Evolutionary conservation across 2,113 vertebrate species (phyloP).

Genomic region (Calyptommatus sinebrachiatus): DNA sequence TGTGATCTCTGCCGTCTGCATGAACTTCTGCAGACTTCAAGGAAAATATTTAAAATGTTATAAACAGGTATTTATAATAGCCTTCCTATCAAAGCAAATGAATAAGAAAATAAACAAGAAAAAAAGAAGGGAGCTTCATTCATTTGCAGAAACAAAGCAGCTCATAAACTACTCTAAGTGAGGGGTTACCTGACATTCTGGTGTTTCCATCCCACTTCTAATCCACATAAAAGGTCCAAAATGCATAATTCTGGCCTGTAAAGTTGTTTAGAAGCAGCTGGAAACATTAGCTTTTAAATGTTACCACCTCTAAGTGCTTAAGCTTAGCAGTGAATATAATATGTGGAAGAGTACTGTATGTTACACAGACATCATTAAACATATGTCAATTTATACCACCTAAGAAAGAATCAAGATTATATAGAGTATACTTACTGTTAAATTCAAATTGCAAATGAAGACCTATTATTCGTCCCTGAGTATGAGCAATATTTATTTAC

Average conservation of each 20-base stretch:
- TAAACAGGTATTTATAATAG: background rate
- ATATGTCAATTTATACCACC: background rate
- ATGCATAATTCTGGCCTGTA: too few relatives aligned
- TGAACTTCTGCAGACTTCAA: background rate
- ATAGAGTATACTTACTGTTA: background rate
- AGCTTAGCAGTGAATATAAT: background rate
- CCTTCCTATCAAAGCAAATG: background rate
- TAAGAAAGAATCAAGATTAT: background rate
- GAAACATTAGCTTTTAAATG: too few relatives aligned
- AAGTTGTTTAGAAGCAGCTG: too few relatives aligned
- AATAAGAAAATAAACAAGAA: background rate
- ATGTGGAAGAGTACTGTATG: background rate
- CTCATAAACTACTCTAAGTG: background rate
- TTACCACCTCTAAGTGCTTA: background rate
- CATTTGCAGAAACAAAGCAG: background rate
- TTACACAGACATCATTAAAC: background rate
- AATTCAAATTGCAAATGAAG: constrained; percentile 23
- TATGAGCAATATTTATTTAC: background rate
- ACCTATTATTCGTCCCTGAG: constrained; percentile 32
- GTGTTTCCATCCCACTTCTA: too few relatives aligned
- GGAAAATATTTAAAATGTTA: background rate
- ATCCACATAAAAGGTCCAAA: too few relatives aligned
- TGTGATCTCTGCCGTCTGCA: background rate
- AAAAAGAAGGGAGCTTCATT: too few relatives aligned
- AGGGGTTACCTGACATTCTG: background rate